Conservation (phyloP, 2,113 vertebrate genomes). For the Casuarius casuarius region DNA sequence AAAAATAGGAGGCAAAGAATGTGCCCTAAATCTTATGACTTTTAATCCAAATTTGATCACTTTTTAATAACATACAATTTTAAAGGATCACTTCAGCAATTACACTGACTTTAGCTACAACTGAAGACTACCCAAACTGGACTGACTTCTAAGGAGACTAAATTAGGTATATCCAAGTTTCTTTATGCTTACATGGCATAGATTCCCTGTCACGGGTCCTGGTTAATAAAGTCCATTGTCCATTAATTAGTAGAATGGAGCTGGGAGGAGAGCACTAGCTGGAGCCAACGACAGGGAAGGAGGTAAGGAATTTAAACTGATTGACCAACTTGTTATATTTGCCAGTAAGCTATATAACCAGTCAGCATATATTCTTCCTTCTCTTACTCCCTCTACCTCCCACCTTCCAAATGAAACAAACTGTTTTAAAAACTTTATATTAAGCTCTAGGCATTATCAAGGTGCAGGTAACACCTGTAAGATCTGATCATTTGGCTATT, state of each 20-base stretch:
- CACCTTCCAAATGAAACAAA: not conserved
- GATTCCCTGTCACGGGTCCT: not conserved
- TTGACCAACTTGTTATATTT: not conserved
- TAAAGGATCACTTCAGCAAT: not conserved
- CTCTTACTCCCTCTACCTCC: not conserved
- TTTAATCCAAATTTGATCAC: not conserved
- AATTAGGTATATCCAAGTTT: not conserved
- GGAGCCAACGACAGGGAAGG: not conserved
- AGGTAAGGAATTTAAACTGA: not conserved
- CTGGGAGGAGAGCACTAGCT: not conserved
- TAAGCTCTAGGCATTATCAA: no score
- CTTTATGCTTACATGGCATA: not conserved
- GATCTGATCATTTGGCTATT: not conserved
- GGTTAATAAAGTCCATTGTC: not conserved
- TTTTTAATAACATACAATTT: not conserved
- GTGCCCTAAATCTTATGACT: not conserved
- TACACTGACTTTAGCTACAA: not conserved
- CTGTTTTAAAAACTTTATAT: not conserved
- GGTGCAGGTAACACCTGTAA: no score
- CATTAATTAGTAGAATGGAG: not conserved
- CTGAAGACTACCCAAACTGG: not conserved
- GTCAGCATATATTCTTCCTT: not conserved
- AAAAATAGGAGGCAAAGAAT: not conserved
- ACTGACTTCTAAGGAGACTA: not conserved
- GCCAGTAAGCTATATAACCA: not conserved